These are phyloP conservation scores for Platygyra sinensis DNA, from an alignment of 64 coral and sea anemone genomes.

Conservation along the genomic window DNA sequence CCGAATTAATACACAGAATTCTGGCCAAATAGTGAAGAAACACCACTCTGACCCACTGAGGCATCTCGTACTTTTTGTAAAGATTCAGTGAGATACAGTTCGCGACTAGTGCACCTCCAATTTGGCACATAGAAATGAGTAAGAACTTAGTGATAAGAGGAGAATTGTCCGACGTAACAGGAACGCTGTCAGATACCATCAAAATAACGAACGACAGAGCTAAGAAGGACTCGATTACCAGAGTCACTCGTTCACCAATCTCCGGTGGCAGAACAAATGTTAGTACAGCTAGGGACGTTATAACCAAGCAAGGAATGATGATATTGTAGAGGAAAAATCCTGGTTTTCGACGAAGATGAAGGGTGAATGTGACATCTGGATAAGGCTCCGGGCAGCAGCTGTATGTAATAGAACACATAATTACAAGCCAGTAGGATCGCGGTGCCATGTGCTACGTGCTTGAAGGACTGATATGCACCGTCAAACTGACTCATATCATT, in stretches of 20 bases:
- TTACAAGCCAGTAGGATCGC: slow-evolving; percentile 46
- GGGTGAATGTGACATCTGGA: slow-evolving; percentile 86
- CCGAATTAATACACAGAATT: slow-evolving; percentile 71
- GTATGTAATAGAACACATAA: slow-evolving; percentile 69
- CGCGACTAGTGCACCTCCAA: slow-evolving; percentile 76
- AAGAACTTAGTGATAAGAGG: slow-evolving; percentile 85
- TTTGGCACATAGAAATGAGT: slow-evolving; percentile 90
- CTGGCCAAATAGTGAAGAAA: slow-evolving; percentile 90
- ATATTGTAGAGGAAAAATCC: slow-evolving; percentile 97
- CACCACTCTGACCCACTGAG: slow-evolving; percentile 80
- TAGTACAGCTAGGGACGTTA: slow-evolving; percentile 77
- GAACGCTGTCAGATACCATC: slow-evolving; percentile 89
- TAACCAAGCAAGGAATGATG: slow-evolving; percentile 95
- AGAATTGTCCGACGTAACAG: slow-evolving; percentile 79
- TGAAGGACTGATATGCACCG: neutral
- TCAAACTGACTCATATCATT: neutral
- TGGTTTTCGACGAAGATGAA: slow-evolving; percentile 87
- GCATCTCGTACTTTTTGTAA: slow-evolving; percentile 71
- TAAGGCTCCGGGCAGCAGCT: slow-evolving; percentile 96
- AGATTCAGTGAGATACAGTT: slow-evolving; percentile 91
- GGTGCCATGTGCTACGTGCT: slow-evolving; percentile 23
- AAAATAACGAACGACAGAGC: slow-evolving; percentile 90
- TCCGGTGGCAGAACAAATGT: slow-evolving; percentile 95
- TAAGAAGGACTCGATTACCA: slow-evolving; percentile 90
- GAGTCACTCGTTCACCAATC: slow-evolving; percentile 87